phyloP scores from a whole-genome alignment of 2,797 vertebrate species.

The Heliangelus exortis region DNA sequence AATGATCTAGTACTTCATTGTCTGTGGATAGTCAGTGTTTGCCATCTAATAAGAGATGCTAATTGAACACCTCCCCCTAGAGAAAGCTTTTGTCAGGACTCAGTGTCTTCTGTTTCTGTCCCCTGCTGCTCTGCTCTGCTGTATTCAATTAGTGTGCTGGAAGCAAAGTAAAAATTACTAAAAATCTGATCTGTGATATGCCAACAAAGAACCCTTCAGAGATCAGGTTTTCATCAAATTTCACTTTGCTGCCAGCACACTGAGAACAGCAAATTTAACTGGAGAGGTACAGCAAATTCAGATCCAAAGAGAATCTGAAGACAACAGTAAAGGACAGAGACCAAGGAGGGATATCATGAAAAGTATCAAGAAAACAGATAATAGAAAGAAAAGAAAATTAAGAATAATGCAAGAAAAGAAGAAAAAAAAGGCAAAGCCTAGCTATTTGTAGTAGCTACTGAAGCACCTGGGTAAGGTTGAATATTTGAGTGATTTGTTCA shows the following conservation, averaged over 20 bases:
- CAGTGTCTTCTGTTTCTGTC: slow-evolving; percentile 44
- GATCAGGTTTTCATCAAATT: slow-evolving; percentile 51
- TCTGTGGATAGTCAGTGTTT: slow-evolving; percentile 37
- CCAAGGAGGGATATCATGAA: not conserved
- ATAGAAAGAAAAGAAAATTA: not conserved
- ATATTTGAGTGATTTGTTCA: not conserved
- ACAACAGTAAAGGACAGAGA: not conserved
- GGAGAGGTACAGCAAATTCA: not conserved
- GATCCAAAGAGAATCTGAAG: not conserved
- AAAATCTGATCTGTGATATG: slow-evolving; percentile 40
- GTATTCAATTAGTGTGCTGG: slow-evolving; percentile 72
- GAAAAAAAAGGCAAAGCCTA: not conserved
- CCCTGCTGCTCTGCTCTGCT: slow-evolving; percentile 64
- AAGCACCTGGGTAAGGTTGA: not conserved
- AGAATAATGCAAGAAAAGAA: not conserved
- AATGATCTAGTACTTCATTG: slow-evolving; percentile 29
- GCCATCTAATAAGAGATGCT: slow-evolving; percentile 59
- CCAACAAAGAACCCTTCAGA: slow-evolving; percentile 54
- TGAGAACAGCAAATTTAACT: slow-evolving; percentile 35
- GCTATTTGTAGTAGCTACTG: not conserved
- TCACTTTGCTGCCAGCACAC: slow-evolving; percentile 26
- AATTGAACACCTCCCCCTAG: slow-evolving; percentile 62
- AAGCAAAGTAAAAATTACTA: slow-evolving; percentile 67
- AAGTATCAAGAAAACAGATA: not conserved
- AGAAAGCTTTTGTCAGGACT: slow-evolving; percentile 66